Percentiles rank a stretch among this genome's conserved stretches.
These are phyloP conservation scores for Drosophila rellima DNA, from an alignment of 2,888 invertebrate species.

Conservation along the genomic window DNA sequence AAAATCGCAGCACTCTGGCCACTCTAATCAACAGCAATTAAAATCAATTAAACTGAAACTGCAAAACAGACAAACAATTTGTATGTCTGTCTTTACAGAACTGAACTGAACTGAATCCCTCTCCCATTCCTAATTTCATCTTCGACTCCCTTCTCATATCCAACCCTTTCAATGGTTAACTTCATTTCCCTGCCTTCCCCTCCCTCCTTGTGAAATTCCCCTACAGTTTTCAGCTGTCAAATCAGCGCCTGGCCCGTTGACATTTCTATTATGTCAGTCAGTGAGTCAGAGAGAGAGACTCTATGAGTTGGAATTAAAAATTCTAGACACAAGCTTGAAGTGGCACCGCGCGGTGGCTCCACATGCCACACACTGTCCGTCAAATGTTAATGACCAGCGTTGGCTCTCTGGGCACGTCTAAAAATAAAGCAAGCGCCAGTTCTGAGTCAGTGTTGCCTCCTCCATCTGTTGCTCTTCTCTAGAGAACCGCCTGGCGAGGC, in stretches of 20 bases:
- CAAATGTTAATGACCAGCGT: constrained; percentile 72
- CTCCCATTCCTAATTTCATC: not conserved
- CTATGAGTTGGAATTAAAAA: constrained; percentile 58
- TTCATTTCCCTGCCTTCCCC: constrained; percentile 4
- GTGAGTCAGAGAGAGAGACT: constrained; percentile 53
- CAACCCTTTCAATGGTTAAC: constrained; percentile 3
- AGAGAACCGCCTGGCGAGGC: constrained; percentile 44
- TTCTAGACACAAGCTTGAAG: constrained; percentile 58
- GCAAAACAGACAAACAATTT: constrained; percentile 62
- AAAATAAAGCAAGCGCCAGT: constrained; percentile 56
- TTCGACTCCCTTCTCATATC: constrained; percentile 4
- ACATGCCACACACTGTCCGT: constrained; percentile 46
- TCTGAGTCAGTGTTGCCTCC: not conserved
- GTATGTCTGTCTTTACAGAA: constrained; percentile 12
- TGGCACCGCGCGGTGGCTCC: constrained; percentile 23
- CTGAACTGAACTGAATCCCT: not conserved
- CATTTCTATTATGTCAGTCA: constrained; percentile 83
- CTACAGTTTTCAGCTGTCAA: constrained; percentile 58
- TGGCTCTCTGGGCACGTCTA: constrained; percentile 46
- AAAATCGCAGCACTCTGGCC: constrained; percentile 49
- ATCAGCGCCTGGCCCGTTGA: constrained; percentile 71
- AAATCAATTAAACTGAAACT: constrained; percentile 72
- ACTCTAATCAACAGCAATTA: constrained; percentile 75
- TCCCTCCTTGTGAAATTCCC: not conserved
- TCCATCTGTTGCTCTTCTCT: constrained; percentile 4